Percentiles rank a stretch among this genome's conserved stretches.
Evolutionary conservation across 2,113 vertebrate species (phyloP).

Genomic region (Campylorhamphus procurvoides): DNA sequence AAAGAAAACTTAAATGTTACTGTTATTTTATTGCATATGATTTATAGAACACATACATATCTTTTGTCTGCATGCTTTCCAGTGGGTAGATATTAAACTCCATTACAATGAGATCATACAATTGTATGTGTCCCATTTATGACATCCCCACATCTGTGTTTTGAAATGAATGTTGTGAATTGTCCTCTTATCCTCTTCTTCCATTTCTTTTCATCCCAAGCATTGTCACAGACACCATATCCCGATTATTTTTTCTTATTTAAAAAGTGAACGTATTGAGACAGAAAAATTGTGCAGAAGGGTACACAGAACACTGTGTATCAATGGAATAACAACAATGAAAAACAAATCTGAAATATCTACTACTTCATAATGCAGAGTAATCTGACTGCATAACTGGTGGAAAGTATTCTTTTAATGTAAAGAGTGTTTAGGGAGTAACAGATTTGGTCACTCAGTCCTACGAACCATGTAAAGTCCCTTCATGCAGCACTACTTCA

Average conservation of each 20-base stretch:
- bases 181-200: background rate
- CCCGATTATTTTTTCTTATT: background rate
- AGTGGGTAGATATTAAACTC: background rate
- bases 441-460: background rate
- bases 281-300: background rate
- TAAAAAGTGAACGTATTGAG: background rate
- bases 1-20: background rate
- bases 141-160: accelerated
- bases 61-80: background rate
- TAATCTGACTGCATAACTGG: background rate
- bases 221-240: background rate
- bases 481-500: background rate
- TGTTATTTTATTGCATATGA: background rate
- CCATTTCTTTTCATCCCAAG: background rate
- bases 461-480: background rate
- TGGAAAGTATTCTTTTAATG: background rate
- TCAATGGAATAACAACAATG: background rate
- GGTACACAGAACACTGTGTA: background rate
- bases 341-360: background rate
- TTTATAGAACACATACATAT: background rate
- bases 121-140: background rate
- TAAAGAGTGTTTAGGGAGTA: background rate
- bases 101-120: background rate
- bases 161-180: background rate
- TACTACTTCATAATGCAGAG: background rate